Percentiles rank a stretch among this genome's conserved stretches.
Evolutionary conservation across 53 echinoderm and acorn worm genomes (phyloP).

Genomic region (Mesocentrotus franciscanus): DNA sequence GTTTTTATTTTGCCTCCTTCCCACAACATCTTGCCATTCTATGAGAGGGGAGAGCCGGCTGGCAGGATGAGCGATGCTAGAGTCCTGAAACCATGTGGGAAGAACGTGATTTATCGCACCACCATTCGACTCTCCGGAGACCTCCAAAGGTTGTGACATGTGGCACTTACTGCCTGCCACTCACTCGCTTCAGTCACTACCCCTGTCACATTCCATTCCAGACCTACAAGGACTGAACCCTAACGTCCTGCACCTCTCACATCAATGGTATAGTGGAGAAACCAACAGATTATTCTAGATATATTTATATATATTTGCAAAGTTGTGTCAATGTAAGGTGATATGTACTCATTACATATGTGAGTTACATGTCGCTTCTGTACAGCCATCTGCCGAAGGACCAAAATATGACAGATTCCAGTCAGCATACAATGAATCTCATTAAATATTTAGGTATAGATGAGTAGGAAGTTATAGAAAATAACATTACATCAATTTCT

Average conservation of each 20-base stretch:
- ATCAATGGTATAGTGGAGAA: background rate
- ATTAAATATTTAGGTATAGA: background rate
- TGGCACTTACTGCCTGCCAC: background rate
- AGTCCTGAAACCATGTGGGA: background rate
- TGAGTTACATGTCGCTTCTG: background rate
- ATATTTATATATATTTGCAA: background rate
- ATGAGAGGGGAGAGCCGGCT: constrained; percentile 29
- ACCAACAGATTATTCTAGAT: constrained; percentile 5
- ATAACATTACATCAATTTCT: background rate
- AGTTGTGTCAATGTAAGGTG: background rate
- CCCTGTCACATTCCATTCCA: constrained; percentile 40
- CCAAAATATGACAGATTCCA: background rate
- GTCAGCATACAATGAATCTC: background rate
- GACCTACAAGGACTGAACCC: background rate
- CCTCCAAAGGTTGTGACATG: background rate
- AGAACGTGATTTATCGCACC: constrained; percentile 29
- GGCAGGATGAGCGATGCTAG: background rate
- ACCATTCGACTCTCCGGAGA: background rate
- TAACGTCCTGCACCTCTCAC: background rate
- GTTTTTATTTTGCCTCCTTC: constrained; percentile 30
- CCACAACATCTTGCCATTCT: constrained; percentile 19
- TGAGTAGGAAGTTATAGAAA: background rate
- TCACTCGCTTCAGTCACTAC: background rate
- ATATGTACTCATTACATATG: background rate
- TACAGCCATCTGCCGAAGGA: background rate